phyloP scores from a whole-genome alignment of 2,888 invertebrate genomes.

The Diogma glabrata region DNA sequence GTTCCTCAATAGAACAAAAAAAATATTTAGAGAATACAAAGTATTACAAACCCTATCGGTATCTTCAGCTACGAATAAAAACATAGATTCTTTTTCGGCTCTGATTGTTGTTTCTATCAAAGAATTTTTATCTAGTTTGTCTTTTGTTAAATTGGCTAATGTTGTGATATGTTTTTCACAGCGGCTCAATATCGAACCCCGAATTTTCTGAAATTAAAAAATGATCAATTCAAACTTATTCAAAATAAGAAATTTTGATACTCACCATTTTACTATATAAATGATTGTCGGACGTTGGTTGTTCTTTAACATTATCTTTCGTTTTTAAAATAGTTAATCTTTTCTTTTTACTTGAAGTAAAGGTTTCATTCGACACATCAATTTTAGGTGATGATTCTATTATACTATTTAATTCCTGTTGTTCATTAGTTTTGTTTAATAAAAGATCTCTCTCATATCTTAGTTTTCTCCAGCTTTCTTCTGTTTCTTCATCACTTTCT shows the following conservation, averaged over 20 bases:
- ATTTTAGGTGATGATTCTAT: too few relatives aligned
- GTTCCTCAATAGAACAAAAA: too few relatives aligned
- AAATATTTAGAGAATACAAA: too few relatives aligned
- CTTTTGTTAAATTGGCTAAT: not conserved
- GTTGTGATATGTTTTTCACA: not conserved
- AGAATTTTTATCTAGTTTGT: not conserved
- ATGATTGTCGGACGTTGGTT: not conserved
- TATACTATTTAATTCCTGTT: not conserved
- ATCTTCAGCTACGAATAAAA: slow-evolving; percentile 1
- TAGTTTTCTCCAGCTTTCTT: slow-evolving; percentile 66
- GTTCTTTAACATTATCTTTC: not conserved
- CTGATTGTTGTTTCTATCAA: not conserved
- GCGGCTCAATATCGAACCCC: not conserved
- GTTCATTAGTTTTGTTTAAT: slow-evolving; percentile 29
- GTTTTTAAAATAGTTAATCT: not conserved
- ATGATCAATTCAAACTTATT: too few relatives aligned
- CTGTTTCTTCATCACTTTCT: slow-evolving; percentile 57
- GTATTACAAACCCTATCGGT: too few relatives aligned
- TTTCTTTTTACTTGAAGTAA: too few relatives aligned
- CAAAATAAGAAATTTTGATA: too few relatives aligned
- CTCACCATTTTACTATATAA: too few relatives aligned
- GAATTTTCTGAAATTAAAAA: not conserved
- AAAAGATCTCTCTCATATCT: slow-evolving; percentile 71
- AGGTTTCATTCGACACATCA: too few relatives aligned
- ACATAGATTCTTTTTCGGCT: not conserved